Evolutionary conservation across 2,113 vertebrate species (phyloP).

Genomic region (Passer montanus): DNA sequence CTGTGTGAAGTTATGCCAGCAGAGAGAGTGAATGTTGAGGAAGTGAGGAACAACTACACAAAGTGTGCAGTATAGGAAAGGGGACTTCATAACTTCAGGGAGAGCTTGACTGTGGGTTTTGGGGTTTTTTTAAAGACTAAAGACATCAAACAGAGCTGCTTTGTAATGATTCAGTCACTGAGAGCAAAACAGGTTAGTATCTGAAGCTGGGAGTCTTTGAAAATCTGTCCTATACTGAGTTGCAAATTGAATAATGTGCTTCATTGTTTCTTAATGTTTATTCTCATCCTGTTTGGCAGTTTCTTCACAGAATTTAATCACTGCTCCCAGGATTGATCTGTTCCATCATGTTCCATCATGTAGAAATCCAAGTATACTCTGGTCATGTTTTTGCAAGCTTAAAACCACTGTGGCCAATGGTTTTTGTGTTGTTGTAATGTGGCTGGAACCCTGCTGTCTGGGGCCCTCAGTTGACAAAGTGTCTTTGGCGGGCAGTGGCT

Average conservation of each 20-base stretch:
- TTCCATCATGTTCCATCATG: constrained; percentile 36
- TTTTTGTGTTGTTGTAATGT: constrained; percentile 40
- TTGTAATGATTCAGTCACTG: constrained; percentile 10
- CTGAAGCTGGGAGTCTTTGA: constrained; percentile 22
- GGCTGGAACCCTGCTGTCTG: constrained; percentile 53
- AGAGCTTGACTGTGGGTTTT: not conserved
- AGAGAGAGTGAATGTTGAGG: not conserved
- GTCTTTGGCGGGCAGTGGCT: not conserved
- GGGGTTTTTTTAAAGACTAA: not conserved
- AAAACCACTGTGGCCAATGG: not conserved
- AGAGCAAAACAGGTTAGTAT: constrained; percentile 40
- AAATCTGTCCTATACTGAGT: not conserved
- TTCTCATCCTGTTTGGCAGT: constrained; percentile 43
- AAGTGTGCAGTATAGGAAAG: not conserved
- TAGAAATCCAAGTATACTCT: constrained; percentile 2
- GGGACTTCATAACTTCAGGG: constrained; percentile 4
- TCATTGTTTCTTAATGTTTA: constrained; percentile 56
- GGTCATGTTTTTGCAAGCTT: constrained; percentile 39
- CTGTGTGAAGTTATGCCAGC: not conserved
- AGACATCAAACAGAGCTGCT: constrained; percentile 38
- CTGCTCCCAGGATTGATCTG: constrained; percentile 33
- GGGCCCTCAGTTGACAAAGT: not conserved
- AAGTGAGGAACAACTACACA: not conserved
- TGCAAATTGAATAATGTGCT: constrained; percentile 35
- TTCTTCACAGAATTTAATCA: constrained; percentile 44